These are phyloP conservation scores for Sylvilagus floridanus DNA, from an alignment of 2,797 vertebrate species.

Conservation along the genomic window DNA sequence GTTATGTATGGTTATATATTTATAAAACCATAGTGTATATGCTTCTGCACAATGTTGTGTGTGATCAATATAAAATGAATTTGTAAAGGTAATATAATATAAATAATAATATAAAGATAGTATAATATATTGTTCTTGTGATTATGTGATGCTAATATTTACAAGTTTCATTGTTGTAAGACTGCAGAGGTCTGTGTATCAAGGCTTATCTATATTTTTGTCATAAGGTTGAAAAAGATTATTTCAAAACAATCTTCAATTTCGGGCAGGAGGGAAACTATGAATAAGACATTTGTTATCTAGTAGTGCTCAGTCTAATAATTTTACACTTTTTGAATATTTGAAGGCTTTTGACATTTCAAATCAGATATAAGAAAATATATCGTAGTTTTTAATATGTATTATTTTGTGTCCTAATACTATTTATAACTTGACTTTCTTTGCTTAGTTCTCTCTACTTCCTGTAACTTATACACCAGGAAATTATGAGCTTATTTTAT, in stretches of 20 bases:
- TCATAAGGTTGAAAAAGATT: conserved; percentile 1
- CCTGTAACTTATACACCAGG: not conserved
- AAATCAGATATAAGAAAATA: conserved; percentile 31
- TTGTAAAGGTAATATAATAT: not conserved
- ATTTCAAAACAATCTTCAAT: conserved; percentile 41
- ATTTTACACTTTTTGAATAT: not conserved
- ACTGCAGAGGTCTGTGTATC: not conserved
- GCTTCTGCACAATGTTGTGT: not conserved
- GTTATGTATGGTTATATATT: not conserved
- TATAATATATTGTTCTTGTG: not conserved
- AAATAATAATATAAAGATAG: no score
- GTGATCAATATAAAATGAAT: not conserved
- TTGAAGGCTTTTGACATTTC: conserved; percentile 25
- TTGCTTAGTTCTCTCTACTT: conserved; percentile 53
- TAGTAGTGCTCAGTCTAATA: conserved; percentile 25
- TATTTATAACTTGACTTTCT: not conserved
- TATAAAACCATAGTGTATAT: not conserved
- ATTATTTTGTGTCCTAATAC: conserved; percentile 1
- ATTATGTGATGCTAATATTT: conserved; percentile 3
- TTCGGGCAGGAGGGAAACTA: not conserved
- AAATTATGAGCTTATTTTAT: conserved; percentile 4
- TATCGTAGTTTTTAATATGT: not conserved
- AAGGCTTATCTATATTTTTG: conserved; percentile 8
- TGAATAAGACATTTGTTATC: not conserved
- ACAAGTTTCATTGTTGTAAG: not conserved